phyloP scores from a whole-genome alignment of 2,888 invertebrate species.

The Tipula confusa region DNA sequence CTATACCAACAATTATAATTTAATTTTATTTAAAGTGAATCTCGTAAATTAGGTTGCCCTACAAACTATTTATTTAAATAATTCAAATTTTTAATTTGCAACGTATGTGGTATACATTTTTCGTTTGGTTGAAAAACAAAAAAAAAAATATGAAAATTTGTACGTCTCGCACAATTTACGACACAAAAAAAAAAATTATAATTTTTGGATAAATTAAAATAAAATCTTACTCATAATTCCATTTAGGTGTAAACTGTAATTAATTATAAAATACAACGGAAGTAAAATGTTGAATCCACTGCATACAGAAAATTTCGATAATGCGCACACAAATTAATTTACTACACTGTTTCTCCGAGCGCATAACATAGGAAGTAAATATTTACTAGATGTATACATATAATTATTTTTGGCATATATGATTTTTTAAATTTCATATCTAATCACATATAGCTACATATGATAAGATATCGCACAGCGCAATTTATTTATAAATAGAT shows the following conservation, averaged over 20 bases:
- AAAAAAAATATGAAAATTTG: background rate
- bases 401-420: background rate
- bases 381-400: background rate
- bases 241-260: background rate
- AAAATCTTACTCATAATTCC: background rate
- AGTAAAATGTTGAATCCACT: background rate
- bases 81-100: background rate
- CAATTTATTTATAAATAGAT: background rate
- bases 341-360: background rate
- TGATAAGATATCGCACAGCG: background rate
- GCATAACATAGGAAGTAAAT: background rate
- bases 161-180: background rate
- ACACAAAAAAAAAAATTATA: background rate
- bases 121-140: too few relatives aligned
- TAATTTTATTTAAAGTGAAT: background rate
- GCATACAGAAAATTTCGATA: background rate
- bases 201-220: constrained; percentile 3
- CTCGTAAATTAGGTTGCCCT: background rate
- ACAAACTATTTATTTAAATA: background rate
- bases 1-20: background rate
- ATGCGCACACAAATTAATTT: background rate
- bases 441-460: background rate
- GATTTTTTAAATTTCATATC: background rate
- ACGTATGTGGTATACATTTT: background rate
- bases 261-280: background rate